Conservation (phyloP, 2,113 vertebrate species). For the Microtus ochrogaster region DNA sequence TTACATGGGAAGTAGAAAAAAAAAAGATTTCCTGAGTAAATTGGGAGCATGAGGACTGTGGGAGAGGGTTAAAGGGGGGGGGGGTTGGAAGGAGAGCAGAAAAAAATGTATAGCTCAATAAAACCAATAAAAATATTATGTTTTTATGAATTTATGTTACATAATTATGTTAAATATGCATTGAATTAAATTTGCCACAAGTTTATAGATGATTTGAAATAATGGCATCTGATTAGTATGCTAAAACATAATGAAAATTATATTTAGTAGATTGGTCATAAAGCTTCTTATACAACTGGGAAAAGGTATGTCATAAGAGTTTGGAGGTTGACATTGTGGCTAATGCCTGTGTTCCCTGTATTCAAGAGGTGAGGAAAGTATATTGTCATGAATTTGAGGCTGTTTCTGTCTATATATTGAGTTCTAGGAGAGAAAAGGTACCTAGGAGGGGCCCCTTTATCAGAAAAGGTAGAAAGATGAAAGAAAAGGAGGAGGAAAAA, state of each 20-base stretch:
- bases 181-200: neutral
- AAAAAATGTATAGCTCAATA: no score
- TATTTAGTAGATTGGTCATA: neutral
- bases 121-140: no score
- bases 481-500: neutral
- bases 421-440: neutral
- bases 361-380: neutral
- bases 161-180: no score
- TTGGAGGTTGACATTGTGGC: rapidly evolving
- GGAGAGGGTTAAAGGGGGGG: no score
- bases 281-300: neutral
- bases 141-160: no score
- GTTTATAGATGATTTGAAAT: neutral
- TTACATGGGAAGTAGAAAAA: no score
- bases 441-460: no score
- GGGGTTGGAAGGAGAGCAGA: no score
- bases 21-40: no score
- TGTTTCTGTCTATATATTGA: neutral
- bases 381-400: neutral
- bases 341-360: neutral
- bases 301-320: neutral
- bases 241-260: neutral
- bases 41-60: no score
- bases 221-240: neutral
- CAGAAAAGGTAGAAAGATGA: neutral